Evolutionary conservation across 2,888 invertebrate genomes (phyloP).

Genomic region (Pachycephus smyrnensis): DNA sequence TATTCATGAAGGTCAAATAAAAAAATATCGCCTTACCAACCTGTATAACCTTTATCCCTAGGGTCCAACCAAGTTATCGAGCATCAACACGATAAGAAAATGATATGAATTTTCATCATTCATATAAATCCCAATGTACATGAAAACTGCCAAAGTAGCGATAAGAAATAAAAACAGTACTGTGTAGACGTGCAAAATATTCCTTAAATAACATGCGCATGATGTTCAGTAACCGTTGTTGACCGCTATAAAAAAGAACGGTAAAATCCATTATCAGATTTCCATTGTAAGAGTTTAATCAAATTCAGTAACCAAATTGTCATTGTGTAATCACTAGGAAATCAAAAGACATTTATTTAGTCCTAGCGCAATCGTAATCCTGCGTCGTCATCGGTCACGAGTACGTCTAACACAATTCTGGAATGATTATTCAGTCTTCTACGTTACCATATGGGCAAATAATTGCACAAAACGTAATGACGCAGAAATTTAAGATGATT

Average conservation of each 20-base stretch:
- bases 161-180: not conserved
- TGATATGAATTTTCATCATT: not conserved
- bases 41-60: not conserved
- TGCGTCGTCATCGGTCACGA: not conserved
- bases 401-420: not conserved
- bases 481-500: not conserved
- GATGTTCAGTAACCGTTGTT: not conserved
- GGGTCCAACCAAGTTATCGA: not conserved
- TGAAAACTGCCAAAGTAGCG: not conserved
- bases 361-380: not conserved
- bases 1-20: not conserved
- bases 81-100: not conserved
- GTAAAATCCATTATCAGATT: not conserved
- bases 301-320: not conserved
- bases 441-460: not conserved
- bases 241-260: not conserved
- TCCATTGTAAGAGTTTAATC: not conserved
- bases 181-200: not conserved
- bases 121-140: not conserved
- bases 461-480: not conserved
- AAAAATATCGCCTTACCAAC: not conserved
- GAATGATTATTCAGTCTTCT: not conserved
- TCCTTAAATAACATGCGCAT: not conserved
- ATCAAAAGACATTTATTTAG: not conserved
- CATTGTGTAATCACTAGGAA: not conserved